These are phyloP conservation scores for Cyphomyrmex costatus DNA, from an alignment of 1,140 invertebrate species.

Conservation along the genomic window DNA sequence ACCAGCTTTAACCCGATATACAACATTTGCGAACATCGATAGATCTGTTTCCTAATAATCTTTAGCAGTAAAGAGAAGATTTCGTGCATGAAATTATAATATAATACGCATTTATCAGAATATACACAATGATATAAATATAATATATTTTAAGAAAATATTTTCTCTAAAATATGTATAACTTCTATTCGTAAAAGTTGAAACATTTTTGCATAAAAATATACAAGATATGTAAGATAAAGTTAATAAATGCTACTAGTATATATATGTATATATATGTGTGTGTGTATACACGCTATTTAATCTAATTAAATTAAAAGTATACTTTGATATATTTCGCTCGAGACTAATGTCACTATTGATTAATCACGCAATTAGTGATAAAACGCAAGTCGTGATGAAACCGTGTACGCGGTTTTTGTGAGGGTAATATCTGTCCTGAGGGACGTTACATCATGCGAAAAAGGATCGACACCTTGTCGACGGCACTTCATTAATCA, in stretches of 20 bases:
- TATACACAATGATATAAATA: not conserved
- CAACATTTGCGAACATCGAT: slow-evolving; percentile 43
- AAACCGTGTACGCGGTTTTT: slow-evolving; percentile 33
- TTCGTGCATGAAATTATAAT: not conserved
- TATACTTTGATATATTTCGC: not conserved
- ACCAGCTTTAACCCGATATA: slow-evolving; percentile 62
- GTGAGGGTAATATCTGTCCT: slow-evolving; percentile 38
- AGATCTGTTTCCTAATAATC: not conserved
- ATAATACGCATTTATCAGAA: not conserved
- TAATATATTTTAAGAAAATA: not conserved
- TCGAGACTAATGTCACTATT: not conserved
- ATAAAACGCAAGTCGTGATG: slow-evolving; percentile 33
- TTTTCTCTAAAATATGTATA: not conserved
- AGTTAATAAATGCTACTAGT: not conserved
- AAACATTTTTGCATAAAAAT: not conserved
- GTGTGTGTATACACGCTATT: not conserved
- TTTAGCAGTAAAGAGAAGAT: slow-evolving; percentile 21
- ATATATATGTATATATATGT: too few species aligned
- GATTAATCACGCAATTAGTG: slow-evolving; percentile 56
- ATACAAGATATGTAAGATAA: not conserved
- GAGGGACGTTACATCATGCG: slow-evolving; percentile 49
- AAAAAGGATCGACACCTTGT: slow-evolving; percentile 68
- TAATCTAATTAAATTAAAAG: slow-evolving; percentile 21
- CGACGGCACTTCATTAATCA: slow-evolving; percentile 72
- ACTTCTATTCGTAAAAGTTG: not conserved